These are phyloP conservation scores for Lucinisca nassula DNA, from an alignment of 2,888 invertebrate genomes.

Conservation along the genomic window DNA sequence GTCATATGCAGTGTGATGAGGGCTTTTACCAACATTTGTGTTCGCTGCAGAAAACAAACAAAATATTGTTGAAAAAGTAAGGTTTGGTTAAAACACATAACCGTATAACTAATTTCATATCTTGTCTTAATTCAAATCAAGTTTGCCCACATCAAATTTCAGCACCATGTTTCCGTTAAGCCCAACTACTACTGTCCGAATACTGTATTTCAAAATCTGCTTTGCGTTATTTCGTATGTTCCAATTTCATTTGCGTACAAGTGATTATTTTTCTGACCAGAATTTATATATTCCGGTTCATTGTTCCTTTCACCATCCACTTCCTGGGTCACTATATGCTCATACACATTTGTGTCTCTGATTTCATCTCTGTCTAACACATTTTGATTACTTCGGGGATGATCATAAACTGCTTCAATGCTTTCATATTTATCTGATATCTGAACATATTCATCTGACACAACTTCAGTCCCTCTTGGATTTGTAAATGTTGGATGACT, in stretches of 20 bases:
- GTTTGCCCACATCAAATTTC: no score
- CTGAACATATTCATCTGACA: slow-evolving; percentile 45
- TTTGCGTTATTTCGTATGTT: neutral
- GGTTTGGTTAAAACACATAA: no score
- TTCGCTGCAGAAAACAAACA: no score
- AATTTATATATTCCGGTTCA: neutral
- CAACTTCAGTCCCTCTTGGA: slow-evolving; percentile 13
- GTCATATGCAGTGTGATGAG: no score
- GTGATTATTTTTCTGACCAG: neutral
- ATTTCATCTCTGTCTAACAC: neutral
- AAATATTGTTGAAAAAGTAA: no score
- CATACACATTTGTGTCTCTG: neutral
- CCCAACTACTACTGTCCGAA: no score
- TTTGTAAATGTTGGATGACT: slow-evolving; percentile 52
- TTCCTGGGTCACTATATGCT: neutral
- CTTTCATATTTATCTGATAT: slow-evolving; percentile 18
- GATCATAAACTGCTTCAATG: neutral
- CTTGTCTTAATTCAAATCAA: no score
- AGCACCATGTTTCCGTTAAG: no score
- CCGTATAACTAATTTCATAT: no score
- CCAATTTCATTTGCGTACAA: neutral
- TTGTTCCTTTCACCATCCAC: neutral
- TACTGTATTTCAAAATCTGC: neutral
- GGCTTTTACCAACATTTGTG: no score
- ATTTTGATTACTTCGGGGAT: neutral